Conservation (phyloP, 2,113 vertebrate species). For the Chiloscyllium plagiosum region DNA sequence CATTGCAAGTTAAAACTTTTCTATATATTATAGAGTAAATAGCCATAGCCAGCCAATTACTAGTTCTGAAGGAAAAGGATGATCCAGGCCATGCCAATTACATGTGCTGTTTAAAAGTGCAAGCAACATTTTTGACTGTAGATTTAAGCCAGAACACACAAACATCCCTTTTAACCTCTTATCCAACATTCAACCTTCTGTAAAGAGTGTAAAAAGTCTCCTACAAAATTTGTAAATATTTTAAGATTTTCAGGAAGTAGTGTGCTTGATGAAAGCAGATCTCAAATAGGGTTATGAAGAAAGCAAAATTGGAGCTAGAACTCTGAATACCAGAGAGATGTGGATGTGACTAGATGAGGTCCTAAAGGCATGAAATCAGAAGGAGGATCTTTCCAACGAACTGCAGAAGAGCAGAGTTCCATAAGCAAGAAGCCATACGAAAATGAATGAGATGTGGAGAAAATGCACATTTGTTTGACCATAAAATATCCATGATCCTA, state of each 20-base stretch:
- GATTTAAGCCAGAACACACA: neutral
- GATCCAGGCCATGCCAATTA: neutral
- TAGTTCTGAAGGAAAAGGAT: neutral
- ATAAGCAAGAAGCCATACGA: neutral
- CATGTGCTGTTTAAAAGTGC: neutral
- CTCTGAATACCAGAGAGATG: neutral
- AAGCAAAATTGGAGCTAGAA: neutral
- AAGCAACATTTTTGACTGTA: neutral
- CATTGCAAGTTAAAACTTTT: neutral
- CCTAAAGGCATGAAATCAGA: neutral
- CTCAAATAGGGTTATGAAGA: neutral
- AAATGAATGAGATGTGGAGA: neutral
- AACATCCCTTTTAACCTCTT: neutral
- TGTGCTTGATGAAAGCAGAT: neutral
- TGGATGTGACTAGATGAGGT: neutral
- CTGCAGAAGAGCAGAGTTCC: neutral
- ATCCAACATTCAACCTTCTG: neutral
- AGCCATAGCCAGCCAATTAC: neutral
- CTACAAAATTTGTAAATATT: neutral
- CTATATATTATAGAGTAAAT: neutral
- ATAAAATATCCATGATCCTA: neutral
- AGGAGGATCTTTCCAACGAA: neutral
- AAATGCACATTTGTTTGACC: neutral
- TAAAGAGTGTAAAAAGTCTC: neutral
- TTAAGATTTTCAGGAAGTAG: neutral